A percentile compares a stretch with the other conserved stretches of the same genome.
Evolutionary conservation across 2,113 vertebrate genomes (phyloP).

Genomic region (Sclerurus mexicanus): DNA sequence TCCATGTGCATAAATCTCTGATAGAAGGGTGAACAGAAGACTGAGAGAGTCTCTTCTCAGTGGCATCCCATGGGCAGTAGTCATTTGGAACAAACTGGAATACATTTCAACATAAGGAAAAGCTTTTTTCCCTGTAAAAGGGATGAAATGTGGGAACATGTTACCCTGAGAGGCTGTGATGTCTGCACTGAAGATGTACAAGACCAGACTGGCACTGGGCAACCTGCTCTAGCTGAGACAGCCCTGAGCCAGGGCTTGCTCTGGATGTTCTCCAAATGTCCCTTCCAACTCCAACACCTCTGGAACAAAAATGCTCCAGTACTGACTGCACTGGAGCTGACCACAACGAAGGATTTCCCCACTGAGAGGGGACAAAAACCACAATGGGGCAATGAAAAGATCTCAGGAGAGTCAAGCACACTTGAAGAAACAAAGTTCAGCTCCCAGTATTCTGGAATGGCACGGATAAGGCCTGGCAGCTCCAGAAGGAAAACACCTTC

Average conservation of each 20-base stretch:
- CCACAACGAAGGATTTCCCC: background rate
- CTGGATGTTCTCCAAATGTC: background rate
- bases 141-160: fast-evolving
- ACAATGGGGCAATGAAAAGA: background rate
- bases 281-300: background rate
- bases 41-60: background rate
- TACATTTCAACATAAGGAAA: background rate
- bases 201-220: background rate
- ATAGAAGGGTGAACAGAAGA: background rate
- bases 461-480: background rate
- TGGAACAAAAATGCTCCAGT: background rate
- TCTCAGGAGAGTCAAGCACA: background rate
- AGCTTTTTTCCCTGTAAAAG: background rate
- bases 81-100: background rate
- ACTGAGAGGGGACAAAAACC: background rate
- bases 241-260: background rate
- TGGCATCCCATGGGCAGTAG: background rate
- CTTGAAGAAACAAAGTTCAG: background rate
- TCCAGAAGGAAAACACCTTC: background rate
- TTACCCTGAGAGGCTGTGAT: fast-evolving
- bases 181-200: background rate
- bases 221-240: background rate
- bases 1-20: background rate
- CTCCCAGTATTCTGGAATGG: background rate
- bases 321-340: background rate